Evolutionary conservation across 92 coral and sea anemone genomes (phyloP).

Genomic region (Parazoanthus darwini): DNA sequence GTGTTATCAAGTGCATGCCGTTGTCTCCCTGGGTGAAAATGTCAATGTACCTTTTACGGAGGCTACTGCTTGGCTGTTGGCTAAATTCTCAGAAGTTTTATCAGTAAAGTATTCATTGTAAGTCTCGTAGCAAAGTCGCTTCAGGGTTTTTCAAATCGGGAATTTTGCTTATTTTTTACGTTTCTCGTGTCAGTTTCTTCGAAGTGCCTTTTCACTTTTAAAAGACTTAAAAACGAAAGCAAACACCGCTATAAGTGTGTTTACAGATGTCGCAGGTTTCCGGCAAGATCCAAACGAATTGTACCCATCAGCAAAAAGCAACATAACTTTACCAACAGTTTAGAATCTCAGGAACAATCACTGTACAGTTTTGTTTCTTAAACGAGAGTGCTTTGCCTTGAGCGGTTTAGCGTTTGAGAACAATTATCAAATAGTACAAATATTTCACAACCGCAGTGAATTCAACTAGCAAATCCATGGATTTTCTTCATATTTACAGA

Average conservation of each 20-base stretch:
- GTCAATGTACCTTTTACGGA: neutral
- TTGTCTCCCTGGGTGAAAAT: neutral
- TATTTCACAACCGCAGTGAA: conserved; percentile 11
- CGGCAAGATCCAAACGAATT: neutral
- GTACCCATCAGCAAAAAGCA: neutral
- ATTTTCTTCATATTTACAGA: neutral
- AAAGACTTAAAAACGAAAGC: neutral
- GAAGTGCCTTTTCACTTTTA: neutral
- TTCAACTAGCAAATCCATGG: neutral
- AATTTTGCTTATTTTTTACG: neutral
- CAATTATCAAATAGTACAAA: conserved; percentile 22
- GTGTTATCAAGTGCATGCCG: neutral
- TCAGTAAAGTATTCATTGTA: neutral
- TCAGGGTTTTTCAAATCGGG: neutral
- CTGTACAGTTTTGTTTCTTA: neutral
- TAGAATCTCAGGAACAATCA: neutral
- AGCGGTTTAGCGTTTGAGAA: conserved; percentile 29
- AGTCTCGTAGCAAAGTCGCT: neutral
- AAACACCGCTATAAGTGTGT: neutral
- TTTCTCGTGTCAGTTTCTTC: neutral
- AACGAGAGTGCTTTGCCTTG: conserved; percentile 26
- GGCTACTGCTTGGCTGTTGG: neutral
- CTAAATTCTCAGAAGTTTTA: neutral
- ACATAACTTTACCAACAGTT: neutral
- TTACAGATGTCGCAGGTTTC: neutral